Evolutionary conservation across 2,797 vertebrate species (phyloP).

Genomic region (Crypturellus tataupa): DNA sequence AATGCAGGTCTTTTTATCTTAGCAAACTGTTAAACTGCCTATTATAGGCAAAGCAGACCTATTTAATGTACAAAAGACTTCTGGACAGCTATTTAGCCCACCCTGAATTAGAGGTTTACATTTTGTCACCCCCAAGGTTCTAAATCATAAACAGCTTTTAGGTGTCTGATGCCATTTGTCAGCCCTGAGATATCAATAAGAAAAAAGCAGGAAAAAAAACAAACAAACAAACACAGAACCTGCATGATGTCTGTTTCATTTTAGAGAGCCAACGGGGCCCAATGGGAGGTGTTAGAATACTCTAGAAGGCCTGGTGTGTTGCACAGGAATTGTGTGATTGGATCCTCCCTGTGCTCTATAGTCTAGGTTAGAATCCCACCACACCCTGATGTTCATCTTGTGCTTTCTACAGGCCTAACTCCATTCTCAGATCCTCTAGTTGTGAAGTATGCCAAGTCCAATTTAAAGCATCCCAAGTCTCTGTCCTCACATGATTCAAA

Average conservation of each 20-base stretch:
- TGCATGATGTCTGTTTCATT: neutral
- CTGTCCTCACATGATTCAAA: neutral
- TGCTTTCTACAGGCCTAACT: neutral
- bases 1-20: neutral
- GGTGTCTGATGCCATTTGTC: neutral
- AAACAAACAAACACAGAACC: neutral
- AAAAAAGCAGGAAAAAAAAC: neutral
- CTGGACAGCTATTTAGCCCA: neutral
- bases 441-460: neutral
- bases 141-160: neutral
- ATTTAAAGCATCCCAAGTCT: neutral
- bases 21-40: neutral
- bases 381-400: neutral
- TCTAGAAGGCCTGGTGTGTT: neutral
- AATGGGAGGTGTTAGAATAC: neutral
- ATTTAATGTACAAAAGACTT: neutral
- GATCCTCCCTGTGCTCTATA: neutral
- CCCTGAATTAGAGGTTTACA: neutral
- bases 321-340: neutral
- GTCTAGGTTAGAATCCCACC: neutral
- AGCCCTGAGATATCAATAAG: neutral
- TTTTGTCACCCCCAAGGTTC: neutral
- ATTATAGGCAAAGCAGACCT: neutral
- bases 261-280: neutral
- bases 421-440: neutral